These are phyloP conservation scores for Stegostoma tigrinum DNA, from an alignment of 2,113 vertebrate species.

Conservation along the genomic window DNA sequence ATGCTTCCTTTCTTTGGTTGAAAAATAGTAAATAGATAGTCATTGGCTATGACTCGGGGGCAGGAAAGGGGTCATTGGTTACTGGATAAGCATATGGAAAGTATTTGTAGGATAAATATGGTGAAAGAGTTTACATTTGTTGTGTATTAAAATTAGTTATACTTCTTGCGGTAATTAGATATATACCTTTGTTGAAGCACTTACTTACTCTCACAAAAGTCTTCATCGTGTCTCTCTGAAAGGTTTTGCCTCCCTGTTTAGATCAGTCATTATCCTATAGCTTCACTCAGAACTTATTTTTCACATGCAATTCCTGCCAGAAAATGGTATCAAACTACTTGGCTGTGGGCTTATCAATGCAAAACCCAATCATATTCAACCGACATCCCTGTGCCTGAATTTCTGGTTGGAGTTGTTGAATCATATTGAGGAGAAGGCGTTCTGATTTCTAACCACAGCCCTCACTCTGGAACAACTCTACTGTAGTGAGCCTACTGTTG, in stretches of 20 bases:
- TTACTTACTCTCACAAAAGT: background rate
- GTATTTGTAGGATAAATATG: background rate
- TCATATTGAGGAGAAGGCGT: background rate
- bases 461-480: background rate
- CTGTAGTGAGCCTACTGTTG: background rate
- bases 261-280: background rate
- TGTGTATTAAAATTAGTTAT: background rate
- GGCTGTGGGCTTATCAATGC: background rate
- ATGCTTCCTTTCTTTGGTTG: background rate
- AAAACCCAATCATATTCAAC: background rate
- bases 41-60: background rate
- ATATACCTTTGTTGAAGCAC: background rate
- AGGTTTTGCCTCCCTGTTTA: background rate
- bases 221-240: background rate
- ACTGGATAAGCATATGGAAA: background rate
- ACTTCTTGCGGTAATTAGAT: background rate
- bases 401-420: background rate
- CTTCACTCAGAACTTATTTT: background rate
- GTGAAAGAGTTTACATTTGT: background rate
- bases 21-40: background rate
- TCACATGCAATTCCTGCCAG: background rate
- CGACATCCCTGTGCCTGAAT: background rate
- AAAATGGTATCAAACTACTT: background rate
- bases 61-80: background rate
- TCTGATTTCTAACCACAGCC: background rate